Evolutionary conservation across 2,113 vertebrate genomes (phyloP), one percentile per base, ranked within the genome.

Genomic region (Saguinus imperator): DNA sequence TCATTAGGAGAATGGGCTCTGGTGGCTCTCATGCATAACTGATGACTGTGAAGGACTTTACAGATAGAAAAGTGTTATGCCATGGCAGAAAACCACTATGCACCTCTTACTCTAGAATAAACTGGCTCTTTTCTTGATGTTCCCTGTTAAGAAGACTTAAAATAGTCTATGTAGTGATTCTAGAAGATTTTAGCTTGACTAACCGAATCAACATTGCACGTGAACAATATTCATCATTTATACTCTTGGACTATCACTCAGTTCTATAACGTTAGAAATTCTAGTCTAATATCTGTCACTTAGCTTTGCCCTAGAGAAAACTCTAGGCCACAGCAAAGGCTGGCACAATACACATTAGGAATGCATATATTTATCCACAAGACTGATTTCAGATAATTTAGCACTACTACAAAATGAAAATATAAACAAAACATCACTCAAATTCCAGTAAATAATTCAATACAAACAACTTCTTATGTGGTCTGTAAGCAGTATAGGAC

Each of bases 1-100:
- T 93, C 72, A 81, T 87, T 72, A 80, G 27, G 75, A 86, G 89
- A 82, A 68, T 1, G 5, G 85, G 77, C 21, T 58, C 7, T 35
- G 61, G 23, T 3, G 5, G n/a, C 66, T 86, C 81, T 95, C 73
- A 83, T 84, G 75, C 76, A 88, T 86, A 92, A 83, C 87, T 87
- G 81, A 97, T 89, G 66, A 76, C 55, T 40, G 48, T 45, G 85
- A 93, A 97, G 89, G 85, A 72, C 89, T 94, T 84, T 72, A n/a
- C 35, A 70, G 43, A 82, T 10, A 80, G 40, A 83, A 83, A 96
- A 93, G 81, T 66, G 66, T 52, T 27, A 43, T 23, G 75, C 61
- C 89, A 75, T 8, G n/a, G 89, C 64, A 94, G 70, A 87, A 84
- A 77, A 73, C 29, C 43, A 73, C 13, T 11, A 0, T 35, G 10